These are phyloP conservation scores for Bradysia coprophila DNA, from an alignment of 1,140 invertebrate species.

Conservation along the genomic window DNA sequence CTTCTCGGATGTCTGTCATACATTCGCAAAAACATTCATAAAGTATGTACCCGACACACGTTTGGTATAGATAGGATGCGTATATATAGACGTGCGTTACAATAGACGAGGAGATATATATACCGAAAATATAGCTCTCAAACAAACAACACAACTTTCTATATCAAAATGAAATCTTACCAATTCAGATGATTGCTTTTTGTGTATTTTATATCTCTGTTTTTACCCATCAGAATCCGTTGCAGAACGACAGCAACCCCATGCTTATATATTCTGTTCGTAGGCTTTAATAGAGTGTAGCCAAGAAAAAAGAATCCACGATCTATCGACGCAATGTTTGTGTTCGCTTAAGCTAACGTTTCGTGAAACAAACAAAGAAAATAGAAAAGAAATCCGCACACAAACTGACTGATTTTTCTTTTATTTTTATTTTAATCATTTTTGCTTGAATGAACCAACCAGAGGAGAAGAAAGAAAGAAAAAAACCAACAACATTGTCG, in stretches of 20 bases:
- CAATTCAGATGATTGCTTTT: conserved; percentile 2
- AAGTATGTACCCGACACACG: no score
- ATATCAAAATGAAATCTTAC: conserved; percentile 1
- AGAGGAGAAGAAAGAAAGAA: neutral
- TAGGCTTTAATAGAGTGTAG: no score
- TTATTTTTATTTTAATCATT: neutral
- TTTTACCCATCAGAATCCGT: no score
- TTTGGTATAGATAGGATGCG: no score
- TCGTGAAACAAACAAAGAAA: neutral
- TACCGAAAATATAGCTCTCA: no score
- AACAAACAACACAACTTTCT: neutral
- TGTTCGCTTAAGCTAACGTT: neutral
- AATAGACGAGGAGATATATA: no score
- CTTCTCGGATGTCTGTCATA: neutral
- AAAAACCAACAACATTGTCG: neutral
- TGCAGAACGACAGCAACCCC: neutral
- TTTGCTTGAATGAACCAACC: neutral
- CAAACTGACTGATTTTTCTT: no score
- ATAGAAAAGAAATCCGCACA: neutral
- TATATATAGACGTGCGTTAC: no score
- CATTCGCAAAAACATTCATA: neutral
- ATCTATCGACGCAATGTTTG: no score
- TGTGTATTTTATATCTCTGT: neutral
- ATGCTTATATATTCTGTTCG: neutral
- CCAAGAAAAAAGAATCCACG: no score